These are phyloP conservation scores for Drusus annulatus DNA, from an alignment of 1,140 invertebrate species.

Conservation along the genomic window DNA sequence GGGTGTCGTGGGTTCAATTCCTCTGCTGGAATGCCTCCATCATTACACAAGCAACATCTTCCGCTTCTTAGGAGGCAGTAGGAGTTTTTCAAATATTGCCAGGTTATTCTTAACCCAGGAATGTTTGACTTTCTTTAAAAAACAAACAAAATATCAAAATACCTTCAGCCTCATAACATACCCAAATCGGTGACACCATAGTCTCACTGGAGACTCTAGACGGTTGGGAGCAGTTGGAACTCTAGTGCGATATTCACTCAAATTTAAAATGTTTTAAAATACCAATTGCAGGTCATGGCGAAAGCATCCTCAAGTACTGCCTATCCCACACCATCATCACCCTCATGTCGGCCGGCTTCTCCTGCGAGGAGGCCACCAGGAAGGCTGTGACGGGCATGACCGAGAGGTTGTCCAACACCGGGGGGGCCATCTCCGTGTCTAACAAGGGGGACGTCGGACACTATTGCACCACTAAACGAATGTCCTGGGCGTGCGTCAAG, in stretches of 20 bases:
- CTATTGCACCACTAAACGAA: slow-evolving; percentile 76
- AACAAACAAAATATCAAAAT: no score
- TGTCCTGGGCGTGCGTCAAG: slow-evolving; percentile 80
- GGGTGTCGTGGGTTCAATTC: no score
- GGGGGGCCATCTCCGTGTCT: slow-evolving; percentile 78
- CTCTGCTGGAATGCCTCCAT: no score
- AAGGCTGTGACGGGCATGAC: slow-evolving; percentile 74
- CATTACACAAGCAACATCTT: no score
- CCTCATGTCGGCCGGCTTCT: slow-evolving; percentile 71
- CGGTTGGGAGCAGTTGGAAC: no score
- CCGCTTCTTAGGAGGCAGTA: no score
- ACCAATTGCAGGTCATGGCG: slow-evolving; percentile 75
- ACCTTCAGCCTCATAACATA: no score
- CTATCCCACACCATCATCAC: slow-evolving; percentile 76
- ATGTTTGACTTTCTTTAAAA: no score
- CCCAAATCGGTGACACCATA: no score
- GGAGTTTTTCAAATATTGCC: no score
- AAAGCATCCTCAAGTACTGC: slow-evolving; percentile 77
- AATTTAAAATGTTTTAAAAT: not conserved
- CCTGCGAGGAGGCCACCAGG: slow-evolving; percentile 71
- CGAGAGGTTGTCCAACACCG: slow-evolving; percentile 73
- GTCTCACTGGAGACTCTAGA: no score
- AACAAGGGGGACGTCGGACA: slow-evolving; percentile 76
- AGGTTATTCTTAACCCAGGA: no score
- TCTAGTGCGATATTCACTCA: not conserved